Percentiles rank a stretch among this genome's conserved stretches.
Conservation (phyloP, 2,888 invertebrate species). For the Prostheceraeus crozeri region DNA sequence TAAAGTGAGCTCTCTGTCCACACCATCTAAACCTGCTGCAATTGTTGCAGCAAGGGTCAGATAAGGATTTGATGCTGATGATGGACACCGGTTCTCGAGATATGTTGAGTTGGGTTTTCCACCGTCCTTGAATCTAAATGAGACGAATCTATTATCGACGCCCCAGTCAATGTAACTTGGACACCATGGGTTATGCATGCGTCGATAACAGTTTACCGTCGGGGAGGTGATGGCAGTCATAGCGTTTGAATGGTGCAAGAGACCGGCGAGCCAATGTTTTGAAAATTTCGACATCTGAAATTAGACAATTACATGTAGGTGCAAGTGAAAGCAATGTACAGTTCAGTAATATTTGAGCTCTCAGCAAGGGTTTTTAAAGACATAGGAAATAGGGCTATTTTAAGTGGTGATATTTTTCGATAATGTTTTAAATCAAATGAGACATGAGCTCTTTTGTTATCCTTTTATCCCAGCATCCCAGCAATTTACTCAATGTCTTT, state of each 20-base stretch:
- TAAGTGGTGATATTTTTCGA: too few relatives aligned
- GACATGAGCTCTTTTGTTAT: too few relatives aligned
- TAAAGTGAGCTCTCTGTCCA: slow-evolving; percentile 23
- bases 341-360: too few relatives aligned
- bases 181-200: slow-evolving; percentile 38
- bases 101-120: neutral
- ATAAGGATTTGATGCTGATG: slow-evolving; percentile 43
- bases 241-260: slow-evolving; percentile 42
- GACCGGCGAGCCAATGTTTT: slow-evolving; percentile 43
- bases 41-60: slow-evolving; percentile 42
- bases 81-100: slow-evolving; percentile 43
- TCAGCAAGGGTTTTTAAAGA: too few relatives aligned
- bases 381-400: too few relatives aligned
- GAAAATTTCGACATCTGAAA: slow-evolving; percentile 40
- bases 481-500: too few relatives aligned
- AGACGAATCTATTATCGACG: slow-evolving; percentile 14
- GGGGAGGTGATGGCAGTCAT: slow-evolving; percentile 44
- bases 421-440: too few relatives aligned
- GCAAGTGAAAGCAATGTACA: too few relatives aligned
- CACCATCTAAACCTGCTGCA: slow-evolving; percentile 44
- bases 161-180: slow-evolving; percentile 34
- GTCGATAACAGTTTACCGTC: slow-evolving; percentile 45
- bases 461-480: too few relatives aligned
- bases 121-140: slow-evolving; percentile 30
- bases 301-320: too few relatives aligned